Evolutionary conservation across 2,888 invertebrate genomes (phyloP).

Genomic region (Petrolisthes manimaculis): DNA sequence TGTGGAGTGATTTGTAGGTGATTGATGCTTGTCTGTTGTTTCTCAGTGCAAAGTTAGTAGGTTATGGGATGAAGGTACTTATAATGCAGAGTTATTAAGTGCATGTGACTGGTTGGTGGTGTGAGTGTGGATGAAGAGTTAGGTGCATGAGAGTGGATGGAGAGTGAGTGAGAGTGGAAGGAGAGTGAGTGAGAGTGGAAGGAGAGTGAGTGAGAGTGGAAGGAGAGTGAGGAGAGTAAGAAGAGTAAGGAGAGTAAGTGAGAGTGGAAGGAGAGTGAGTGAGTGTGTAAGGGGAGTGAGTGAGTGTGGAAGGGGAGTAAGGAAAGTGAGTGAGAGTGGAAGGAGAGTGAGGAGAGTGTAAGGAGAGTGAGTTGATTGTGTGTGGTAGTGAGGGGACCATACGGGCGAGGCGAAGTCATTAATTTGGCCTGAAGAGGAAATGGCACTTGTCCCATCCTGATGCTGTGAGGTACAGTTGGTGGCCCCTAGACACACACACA

Average conservation of each 20-base stretch:
- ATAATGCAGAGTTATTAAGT: too few species aligned
- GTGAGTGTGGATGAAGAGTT: too few species aligned
- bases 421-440: constrained; percentile 31
- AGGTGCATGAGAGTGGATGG: too few species aligned
- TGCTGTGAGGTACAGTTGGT: constrained; percentile 2
- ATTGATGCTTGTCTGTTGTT: too few species aligned
- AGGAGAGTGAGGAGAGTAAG: not conserved
- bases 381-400: too few species aligned
- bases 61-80: too few species aligned
- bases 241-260: not conserved
- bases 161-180: not conserved
- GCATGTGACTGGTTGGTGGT: too few species aligned
- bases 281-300: not conserved
- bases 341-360: not conserved
- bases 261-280: too few species aligned
- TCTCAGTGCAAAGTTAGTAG: too few species aligned
- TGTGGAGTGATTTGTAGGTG: too few species aligned
- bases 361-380: not conserved
- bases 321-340: not conserved
- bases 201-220: not conserved
- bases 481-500: not conserved
- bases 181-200: not conserved
- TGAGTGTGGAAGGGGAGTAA: not conserved
- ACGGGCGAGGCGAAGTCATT: constrained; percentile 17
- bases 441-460: constrained; percentile 30